Base-by-base conservation (phyloP, 2,888 invertebrate genomes). In the Falcaria lacertinaria region DNA sequence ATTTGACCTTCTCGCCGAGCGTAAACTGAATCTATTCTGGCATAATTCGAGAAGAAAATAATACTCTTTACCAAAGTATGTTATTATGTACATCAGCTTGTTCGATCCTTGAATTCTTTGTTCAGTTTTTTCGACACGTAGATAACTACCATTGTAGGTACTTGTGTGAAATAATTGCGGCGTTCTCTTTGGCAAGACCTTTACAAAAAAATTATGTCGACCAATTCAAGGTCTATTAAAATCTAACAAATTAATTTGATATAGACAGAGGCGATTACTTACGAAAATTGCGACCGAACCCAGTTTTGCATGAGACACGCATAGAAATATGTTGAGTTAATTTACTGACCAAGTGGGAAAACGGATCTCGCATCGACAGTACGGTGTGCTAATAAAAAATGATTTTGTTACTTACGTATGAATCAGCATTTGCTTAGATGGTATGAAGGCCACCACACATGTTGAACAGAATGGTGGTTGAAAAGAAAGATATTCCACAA, bases 291-390 rank as follows among this genome's bases (percentile, higher is more conserved):
- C 69, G 41, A 60, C 57, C 61, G 52, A 62, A 54, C 62, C 67
- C 52, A 64, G 54, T 62, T 54, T 57, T 54, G 57, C 56, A 60
- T 61, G 63, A 65, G 61, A 66, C 60, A 59, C 57, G 57, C 57
- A 60, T 57, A 57, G 55, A 48, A 60, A 28, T 28, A 28, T 48
- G 43, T 43, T 38, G 41, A 55, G 54, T 50, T 52, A 60, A 59
- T 69, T 62, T 67, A 69, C 66, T 62, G 63, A 59, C 59, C 58
- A 52, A 54, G 67, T 71, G 69, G 54, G 68, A 64, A 75, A 74
- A 75, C 74, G 72, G 75, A 77, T 74, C 74, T 67, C 49, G 53
- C 34, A 41, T 43, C 42, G 17, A 41, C 35, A 41, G 44, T 39
- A 28, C 1, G 28, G 28, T 28, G 2, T 28, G 28, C 7, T 11